phyloP scores from a whole-genome alignment of 2,797 vertebrate species.

The Hemitrygon akajei region DNA sequence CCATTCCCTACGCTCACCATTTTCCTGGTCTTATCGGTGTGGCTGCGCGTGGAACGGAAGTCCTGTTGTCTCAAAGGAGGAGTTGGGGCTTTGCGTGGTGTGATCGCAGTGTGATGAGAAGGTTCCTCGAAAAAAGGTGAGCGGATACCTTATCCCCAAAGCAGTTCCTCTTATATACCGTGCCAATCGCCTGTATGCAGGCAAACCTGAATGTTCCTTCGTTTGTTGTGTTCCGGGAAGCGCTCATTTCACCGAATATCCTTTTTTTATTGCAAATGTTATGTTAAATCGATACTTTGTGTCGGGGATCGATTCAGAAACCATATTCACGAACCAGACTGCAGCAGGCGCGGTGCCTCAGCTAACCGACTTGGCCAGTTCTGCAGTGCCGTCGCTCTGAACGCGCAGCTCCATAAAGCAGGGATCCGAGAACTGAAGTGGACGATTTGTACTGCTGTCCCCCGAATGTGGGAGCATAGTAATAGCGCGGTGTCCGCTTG shows the following conservation, averaged over 20 bases:
- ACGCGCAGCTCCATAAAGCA: background rate
- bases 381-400: background rate
- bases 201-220: conserved; percentile 41
- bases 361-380: background rate
- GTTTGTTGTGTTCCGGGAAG: background rate
- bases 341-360: background rate
- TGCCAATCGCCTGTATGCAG: background rate
- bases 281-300: background rate
- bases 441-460: background rate
- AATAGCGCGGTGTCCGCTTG: background rate
- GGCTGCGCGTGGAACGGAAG: background rate
- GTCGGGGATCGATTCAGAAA: background rate
- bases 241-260: background rate
- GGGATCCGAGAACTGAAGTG: no score
- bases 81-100: background rate
- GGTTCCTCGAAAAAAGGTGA: conserved; percentile 3
- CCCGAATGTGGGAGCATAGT: background rate
- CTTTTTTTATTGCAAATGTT: background rate
- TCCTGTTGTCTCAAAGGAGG: background rate
- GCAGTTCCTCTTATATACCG: background rate
- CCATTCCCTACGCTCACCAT: no score
- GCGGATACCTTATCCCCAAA: background rate
- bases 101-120: conserved; percentile 8
- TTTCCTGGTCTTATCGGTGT: background rate
- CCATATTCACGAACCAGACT: background rate